Evolutionary conservation across 2,797 vertebrate species (phyloP), one percentile per base, ranked within the genome.

Genomic region (Acrossocheilus fasciatus): DNA sequence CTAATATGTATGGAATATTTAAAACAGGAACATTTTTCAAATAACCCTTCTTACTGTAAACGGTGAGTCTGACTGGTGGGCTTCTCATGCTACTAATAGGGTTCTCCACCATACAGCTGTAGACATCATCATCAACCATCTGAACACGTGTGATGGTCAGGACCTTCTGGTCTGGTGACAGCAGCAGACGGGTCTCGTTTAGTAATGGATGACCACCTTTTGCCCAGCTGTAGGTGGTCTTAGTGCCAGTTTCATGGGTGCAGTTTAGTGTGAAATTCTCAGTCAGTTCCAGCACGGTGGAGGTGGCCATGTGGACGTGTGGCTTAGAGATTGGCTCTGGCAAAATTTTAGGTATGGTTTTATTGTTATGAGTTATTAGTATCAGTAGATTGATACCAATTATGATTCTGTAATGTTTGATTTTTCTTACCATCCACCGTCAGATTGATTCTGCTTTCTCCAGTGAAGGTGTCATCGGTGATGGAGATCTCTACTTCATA

Each of bases 401-500:
- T 20, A 36, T 76, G 74, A 76, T 36, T 76, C 52, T 73, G 5
- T 45, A 78, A 59, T 62, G 54, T 62, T 54, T 1, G 11, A 36
- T 57, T 39, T 57, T 77, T 77, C 95, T 91, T 96, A 99, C 98
- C 97, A 47, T 99, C 98, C 75, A 99, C 98, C 0, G 97, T 98
- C 83, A 99, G 97, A 59, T 96, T 96, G 92, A 99, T 98, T 92
- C 95, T 97, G 90, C 97, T 97, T 91, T 98, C 98, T 18, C 98
- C 98, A 0, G 98, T 96, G 88, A 99, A 99, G 0, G 94, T 97
- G 84, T 99, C 98, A 0, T 98, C 98, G 0, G 98, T 99, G 93
- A 99, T 99, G 92, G 98, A 98, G 91, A 99, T 97, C 94, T 99
- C 97, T 54, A 99, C 98, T 12, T 98, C 97, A 0, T 99, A 99